Conservation (phyloP, 2,113 vertebrate species). For the Charadrius vociferus region DNA sequence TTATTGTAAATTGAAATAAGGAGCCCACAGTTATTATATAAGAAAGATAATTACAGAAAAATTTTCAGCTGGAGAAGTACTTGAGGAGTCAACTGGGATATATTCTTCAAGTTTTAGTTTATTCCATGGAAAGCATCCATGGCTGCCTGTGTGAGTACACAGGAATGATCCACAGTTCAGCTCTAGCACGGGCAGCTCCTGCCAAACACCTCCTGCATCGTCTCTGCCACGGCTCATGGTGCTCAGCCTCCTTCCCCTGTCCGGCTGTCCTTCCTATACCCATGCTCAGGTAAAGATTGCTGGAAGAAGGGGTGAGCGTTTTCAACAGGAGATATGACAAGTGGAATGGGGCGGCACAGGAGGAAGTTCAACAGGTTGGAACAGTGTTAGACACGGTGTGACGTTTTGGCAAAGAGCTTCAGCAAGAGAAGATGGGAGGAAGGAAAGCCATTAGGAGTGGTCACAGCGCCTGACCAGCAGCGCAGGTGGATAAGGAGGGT, state of each 20-base stretch:
- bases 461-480: background rate
- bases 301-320: background rate
- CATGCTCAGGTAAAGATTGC: accelerated
- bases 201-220: accelerated
- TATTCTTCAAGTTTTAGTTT: background rate
- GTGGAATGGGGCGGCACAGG: background rate
- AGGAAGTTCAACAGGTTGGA: background rate
- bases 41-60: conserved; percentile 7
- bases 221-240: accelerated
- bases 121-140: background rate
- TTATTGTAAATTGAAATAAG: conserved; percentile 31
- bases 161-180: background rate
- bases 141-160: background rate
- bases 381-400: background rate
- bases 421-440: background rate
- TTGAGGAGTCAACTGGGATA: background rate
- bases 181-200: background rate
- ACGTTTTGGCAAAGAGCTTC: background rate
- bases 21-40: background rate
- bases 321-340: background rate
- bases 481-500: background rate
- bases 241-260: background rate
- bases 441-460: background rate
- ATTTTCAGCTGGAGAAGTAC: background rate
- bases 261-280: accelerated